Conservation (phyloP, 2,797 vertebrate genomes). For the Poliocrania exsul region DNA sequence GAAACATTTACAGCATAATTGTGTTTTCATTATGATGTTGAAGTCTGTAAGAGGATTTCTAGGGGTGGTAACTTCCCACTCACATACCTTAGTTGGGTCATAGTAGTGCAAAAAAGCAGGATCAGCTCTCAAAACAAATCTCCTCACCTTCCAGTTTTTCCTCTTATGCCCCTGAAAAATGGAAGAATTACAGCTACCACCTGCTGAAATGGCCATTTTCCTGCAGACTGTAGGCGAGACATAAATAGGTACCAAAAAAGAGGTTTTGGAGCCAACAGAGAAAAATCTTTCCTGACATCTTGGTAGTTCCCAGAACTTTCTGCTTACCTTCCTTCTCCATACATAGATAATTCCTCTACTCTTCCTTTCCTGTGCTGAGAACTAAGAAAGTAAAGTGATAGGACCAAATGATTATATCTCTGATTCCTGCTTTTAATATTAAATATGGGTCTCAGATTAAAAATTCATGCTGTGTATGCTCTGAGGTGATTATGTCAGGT, state of each 20-base stretch:
- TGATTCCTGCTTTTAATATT: background rate
- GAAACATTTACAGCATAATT: background rate
- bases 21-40: background rate
- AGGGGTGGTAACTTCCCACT: background rate
- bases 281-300: background rate
- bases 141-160: constrained; percentile 97
- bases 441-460: background rate
- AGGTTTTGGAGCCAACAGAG: background rate
- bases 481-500: background rate
- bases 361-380: background rate
- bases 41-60: background rate
- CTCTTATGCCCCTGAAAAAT: constrained; percentile 89
- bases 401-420: background rate
- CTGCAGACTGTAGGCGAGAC: background rate
- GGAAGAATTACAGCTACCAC: background rate
- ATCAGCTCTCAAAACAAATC: constrained; percentile 91
- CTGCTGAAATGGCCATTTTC: background rate
- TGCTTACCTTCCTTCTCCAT: background rate
- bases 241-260: background rate
- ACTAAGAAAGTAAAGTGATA: background rate
- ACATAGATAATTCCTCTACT: background rate
- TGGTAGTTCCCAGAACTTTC: background rate
- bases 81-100: constrained; percentile 88
- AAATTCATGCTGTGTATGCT: background rate
- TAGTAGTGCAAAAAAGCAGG: constrained; percentile 94